Evolutionary conservation across 2,113 vertebrate genomes (phyloP), one percentile per base, ranked within the genome.

Genomic region (Rana temporaria): DNA sequence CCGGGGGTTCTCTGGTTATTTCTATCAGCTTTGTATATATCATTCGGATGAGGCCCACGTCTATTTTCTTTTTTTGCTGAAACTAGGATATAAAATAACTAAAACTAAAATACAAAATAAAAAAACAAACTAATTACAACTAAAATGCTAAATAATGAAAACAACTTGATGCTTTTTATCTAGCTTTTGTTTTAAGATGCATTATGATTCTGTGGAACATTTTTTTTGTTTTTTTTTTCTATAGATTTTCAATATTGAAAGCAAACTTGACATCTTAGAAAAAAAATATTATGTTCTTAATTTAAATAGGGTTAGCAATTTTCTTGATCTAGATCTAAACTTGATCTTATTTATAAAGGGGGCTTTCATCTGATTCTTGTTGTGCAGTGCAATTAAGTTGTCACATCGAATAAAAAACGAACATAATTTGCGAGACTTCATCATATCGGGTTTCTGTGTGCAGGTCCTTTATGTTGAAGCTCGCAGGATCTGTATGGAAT

Each of bases 301-400:
- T 82, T 82, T 65, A 82, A 82, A 72, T 42, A 34, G 68, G 55
- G 52, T 82, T 82, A 82, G 52, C 79, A 66, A 74, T 48, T 82
- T 82, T 82, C 79, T 74, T 74, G 71, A 74, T 74, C 55, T 60
- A 60, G 71, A 59, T 74, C 55, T 74, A 30, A 82, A 74, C 62
- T 66, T 73, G 79, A 82, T 73, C 70, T 92, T 93, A 90, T 90
- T 87, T 89, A 88, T 86, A 73, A 89, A 55, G 90, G 90, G 88
- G 89, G 85, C 90, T 93, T 93, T 92, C 92, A 93, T 93, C 91
- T 92, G 90, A 93, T 90, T 91, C 87, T 87, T 85, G 85, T 84
- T 86, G 87, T 87, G 75, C 90, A 87, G 86, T 87, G 87, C 92
- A 93, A 92, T 94, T 93, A 92, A 91, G 90, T 87, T 91, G 93